These are phyloP conservation scores for Craniophora ligustri DNA, from an alignment of 2,888 invertebrate genomes.

Conservation along the genomic window DNA sequence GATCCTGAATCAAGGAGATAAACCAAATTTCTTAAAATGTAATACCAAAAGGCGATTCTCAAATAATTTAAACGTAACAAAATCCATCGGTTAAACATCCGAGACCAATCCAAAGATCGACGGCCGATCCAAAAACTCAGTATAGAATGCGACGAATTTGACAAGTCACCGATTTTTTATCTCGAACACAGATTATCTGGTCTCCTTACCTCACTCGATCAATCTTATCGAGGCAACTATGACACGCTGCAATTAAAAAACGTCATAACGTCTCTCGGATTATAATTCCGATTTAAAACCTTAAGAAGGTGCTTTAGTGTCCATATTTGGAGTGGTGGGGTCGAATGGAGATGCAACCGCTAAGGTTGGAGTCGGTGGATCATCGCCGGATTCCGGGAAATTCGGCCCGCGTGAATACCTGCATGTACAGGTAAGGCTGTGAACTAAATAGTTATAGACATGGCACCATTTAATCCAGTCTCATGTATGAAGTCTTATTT, in stretches of 20 bases:
- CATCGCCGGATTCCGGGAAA: constrained; percentile 88
- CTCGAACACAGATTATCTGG: constrained; percentile 82
- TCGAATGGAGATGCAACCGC: constrained; percentile 69
- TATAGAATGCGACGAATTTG: constrained; percentile 86
- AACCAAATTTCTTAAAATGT: not conserved
- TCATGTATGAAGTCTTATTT: not conserved
- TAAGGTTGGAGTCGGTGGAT: constrained; percentile 82
- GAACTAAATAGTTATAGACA: constrained; percentile 61
- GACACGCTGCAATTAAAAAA: constrained; percentile 58
- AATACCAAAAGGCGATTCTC: constrained; percentile 22
- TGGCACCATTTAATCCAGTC: constrained; percentile 34
- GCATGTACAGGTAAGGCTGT: constrained; percentile 80
- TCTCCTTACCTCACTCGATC: constrained; percentile 87
- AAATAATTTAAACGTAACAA: constrained; percentile 42
- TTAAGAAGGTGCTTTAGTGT: constrained; percentile 20
- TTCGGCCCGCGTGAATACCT: constrained; percentile 87
- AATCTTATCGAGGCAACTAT: constrained; percentile 86
- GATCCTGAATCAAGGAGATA: not conserved
- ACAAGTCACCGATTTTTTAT: constrained; percentile 88
- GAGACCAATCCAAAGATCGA: constrained; percentile 69
- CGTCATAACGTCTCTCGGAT: constrained; percentile 34
- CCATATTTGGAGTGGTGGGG: constrained; percentile 33
- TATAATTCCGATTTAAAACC: constrained; percentile 40
- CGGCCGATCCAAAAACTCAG: constrained; percentile 67
- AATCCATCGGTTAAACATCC: constrained; percentile 63